These are phyloP conservation scores for Bemisia tabaci DNA, from an alignment of 1,140 invertebrate genomes.

Conservation along the genomic window DNA sequence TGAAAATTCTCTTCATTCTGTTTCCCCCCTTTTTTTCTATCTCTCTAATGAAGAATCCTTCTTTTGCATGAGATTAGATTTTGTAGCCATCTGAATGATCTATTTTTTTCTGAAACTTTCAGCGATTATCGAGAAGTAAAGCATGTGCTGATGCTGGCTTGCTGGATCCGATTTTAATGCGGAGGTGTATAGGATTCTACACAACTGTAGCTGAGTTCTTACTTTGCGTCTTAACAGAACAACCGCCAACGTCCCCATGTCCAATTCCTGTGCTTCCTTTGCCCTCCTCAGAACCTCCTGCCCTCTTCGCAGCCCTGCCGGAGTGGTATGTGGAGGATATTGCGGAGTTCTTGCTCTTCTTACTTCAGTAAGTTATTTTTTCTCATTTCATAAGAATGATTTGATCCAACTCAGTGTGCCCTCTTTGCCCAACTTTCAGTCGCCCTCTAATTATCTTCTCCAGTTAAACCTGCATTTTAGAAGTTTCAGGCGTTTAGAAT, in stretches of 20 bases:
- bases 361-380: slow-evolving; percentile 65
- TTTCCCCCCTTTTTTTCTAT: no score
- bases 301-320: slow-evolving; percentile 73
- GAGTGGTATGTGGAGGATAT: slow-evolving; percentile 96
- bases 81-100: no score
- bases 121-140: slow-evolving; percentile 45
- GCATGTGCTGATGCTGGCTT: slow-evolving; percentile 74
- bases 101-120: no score
- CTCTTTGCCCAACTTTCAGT: no score
- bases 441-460: no score
- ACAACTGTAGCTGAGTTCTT: slow-evolving; percentile 67
- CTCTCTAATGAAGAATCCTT: no score
- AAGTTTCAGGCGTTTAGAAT: no score
- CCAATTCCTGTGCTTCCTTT: slow-evolving; percentile 28
- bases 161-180: slow-evolving; percentile 64
- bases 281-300: slow-evolving; percentile 42
- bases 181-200: slow-evolving; percentile 73
- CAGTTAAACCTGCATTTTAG: no score
- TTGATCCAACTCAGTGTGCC: no score
- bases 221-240: slow-evolving; percentile 41
- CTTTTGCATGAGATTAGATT: no score
- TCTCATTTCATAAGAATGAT: no score
- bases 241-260: slow-evolving; percentile 13
- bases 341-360: slow-evolving; percentile 85
- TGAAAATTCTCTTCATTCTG: no score